Conservation (phyloP, 2,113 vertebrate genomes). For the Hystrix cristata region DNA sequence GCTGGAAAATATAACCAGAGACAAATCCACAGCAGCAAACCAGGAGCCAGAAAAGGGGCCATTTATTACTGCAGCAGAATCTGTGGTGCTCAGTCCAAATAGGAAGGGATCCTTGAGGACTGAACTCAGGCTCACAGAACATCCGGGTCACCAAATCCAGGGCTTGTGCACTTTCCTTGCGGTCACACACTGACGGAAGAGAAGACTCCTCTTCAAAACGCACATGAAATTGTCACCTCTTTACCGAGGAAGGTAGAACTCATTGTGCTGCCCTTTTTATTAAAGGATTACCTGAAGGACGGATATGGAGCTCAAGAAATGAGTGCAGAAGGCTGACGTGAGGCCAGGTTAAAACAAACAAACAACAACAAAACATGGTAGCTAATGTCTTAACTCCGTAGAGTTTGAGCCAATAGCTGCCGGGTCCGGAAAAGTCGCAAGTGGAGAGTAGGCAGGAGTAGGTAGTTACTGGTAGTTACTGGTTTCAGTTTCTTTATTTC, state of each 20-base stretch:
- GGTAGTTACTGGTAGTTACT: background rate
- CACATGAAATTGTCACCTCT: background rate
- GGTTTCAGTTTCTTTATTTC: background rate
- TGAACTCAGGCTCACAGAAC: background rate
- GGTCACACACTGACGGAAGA: background rate
- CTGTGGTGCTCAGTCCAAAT: accelerated
- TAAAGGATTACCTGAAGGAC: background rate
- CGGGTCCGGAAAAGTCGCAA: background rate
- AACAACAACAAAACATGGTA: background rate
- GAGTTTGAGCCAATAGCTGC: background rate
- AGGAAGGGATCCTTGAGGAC: background rate
- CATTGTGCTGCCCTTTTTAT: background rate
- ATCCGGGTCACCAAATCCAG: background rate
- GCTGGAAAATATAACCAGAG: background rate
- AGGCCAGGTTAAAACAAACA: background rate
- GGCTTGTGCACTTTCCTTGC: accelerated
- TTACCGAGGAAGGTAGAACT: background rate
- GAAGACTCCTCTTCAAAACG: background rate
- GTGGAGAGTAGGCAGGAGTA: background rate
- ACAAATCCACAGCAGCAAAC: background rate
- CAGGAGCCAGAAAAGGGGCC: background rate
- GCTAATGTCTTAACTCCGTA: background rate
- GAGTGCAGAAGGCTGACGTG: background rate
- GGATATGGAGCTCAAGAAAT: background rate
- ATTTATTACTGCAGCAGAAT: background rate